phyloP scores from a whole-genome alignment of 2,113 vertebrate genomes.

The Puffinus mauretanicus region DNA sequence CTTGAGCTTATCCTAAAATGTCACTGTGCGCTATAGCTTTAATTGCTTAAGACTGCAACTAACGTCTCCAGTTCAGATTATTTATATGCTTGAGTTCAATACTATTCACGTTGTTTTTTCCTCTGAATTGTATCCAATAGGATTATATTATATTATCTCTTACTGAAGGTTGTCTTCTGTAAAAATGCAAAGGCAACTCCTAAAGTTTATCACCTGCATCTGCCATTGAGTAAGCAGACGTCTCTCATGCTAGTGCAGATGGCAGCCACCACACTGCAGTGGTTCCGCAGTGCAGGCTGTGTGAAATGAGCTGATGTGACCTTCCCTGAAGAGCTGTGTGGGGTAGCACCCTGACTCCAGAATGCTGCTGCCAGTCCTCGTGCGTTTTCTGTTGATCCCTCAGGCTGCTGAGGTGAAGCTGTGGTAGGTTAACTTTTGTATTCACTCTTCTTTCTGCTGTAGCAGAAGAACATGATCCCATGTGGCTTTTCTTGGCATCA shows the following conservation, averaged over 20 bases:
- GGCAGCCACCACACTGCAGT: neutral
- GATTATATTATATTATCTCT: neutral
- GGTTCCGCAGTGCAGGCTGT: neutral
- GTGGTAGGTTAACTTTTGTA: neutral
- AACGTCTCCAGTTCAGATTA: neutral
- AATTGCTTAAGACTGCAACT: neutral
- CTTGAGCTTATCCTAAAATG: neutral
- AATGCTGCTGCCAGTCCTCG: neutral
- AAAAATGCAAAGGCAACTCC: neutral
- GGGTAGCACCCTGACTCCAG: neutral
- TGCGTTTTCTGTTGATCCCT: neutral
- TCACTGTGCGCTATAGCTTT: neutral
- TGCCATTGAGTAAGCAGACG: neutral
- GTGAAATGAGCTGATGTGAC: neutral
- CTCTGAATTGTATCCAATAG: neutral
- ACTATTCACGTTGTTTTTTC: neutral
- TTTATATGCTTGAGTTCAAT: neutral
- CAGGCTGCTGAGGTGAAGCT: neutral
- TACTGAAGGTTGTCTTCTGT: neutral
- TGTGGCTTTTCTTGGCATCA: neutral
- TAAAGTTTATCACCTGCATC: neutral
- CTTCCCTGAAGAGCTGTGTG: neutral
- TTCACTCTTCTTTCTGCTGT: neutral
- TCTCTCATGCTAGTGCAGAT: neutral
- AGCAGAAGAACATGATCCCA: neutral